These are phyloP conservation scores for Pararge aegeria DNA, from an alignment of 1,140 invertebrate genomes.

Conservation along the genomic window DNA sequence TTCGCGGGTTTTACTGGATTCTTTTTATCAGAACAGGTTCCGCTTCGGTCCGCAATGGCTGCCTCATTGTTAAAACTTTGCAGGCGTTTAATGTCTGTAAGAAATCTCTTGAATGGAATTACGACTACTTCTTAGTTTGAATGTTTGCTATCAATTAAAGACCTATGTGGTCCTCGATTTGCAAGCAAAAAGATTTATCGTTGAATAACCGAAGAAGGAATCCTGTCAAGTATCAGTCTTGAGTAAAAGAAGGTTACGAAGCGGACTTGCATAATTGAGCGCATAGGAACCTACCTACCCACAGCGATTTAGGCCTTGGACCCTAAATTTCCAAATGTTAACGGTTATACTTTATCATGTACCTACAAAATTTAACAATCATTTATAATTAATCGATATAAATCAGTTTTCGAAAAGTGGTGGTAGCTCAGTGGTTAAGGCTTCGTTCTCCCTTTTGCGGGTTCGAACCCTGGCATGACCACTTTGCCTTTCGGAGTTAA, in stretches of 20 bases:
- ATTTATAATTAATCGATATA: no score
- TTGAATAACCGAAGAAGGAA: conserved; percentile 19
- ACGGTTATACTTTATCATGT: no score
- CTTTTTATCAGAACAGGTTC: conserved; percentile 7
- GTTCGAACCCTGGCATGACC: no score
- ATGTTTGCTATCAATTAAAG: conserved; percentile 32
- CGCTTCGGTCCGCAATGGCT: conserved; percentile 30
- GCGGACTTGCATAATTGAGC: no score
- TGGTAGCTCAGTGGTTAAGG: no score
- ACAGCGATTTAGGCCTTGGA: no score
- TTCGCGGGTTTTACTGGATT: conserved; percentile 34
- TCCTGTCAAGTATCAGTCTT: conserved; percentile 3
- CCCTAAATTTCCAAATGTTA: no score
- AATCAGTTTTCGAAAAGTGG: no score
- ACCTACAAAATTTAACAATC: no score
- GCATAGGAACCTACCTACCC: no score
- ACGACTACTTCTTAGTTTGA: conserved; percentile 25
- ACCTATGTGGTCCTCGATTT: conserved; percentile 24
- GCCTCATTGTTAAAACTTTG: conserved; percentile 37
- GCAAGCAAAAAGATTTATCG: conserved; percentile 20
- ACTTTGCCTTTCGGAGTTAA: no score
- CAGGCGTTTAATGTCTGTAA: conserved; percentile 24
- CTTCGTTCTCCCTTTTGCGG: no score
- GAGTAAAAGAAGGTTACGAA: background rate
- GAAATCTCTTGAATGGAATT: conserved; percentile 37